phyloP scores from a whole-genome alignment of 2,888 invertebrate genomes.

The Rhingia rostrata region DNA sequence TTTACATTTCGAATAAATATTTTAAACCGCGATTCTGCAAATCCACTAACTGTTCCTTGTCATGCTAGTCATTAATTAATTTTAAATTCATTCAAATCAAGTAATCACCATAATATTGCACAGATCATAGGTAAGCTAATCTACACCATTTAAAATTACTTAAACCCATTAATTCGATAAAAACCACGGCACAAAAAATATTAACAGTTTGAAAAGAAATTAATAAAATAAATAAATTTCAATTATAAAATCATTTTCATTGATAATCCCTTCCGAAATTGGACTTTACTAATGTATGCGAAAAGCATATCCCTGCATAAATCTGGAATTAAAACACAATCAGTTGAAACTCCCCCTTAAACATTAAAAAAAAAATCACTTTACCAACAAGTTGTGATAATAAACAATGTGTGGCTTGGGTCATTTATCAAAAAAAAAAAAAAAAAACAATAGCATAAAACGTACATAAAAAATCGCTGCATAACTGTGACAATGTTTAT shows the following conservation, averaged over 20 bases:
- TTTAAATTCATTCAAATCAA: too few relatives aligned
- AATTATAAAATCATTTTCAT: constrained; percentile 30
- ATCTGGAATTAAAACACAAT: constrained; percentile 48
- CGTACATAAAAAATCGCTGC: constrained; percentile 3
- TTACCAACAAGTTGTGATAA: constrained; percentile 52
- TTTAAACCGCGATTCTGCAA: too few relatives aligned
- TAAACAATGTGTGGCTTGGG: constrained; percentile 38
- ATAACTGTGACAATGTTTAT: constrained; percentile 35
- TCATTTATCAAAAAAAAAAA: constrained; percentile 34
- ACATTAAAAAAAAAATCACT: background rate
- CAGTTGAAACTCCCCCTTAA: constrained; percentile 9
- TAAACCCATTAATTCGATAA: background rate
- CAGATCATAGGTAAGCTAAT: background rate
- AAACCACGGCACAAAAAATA: constrained; percentile 1
- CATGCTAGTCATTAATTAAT: too few relatives aligned
- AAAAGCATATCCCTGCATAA: constrained; percentile 9
- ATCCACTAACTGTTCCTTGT: too few relatives aligned
- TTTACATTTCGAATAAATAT: too few relatives aligned
- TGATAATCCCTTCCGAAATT: constrained; percentile 6
- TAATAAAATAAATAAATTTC: constrained; percentile 35
- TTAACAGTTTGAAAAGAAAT: constrained; percentile 24
- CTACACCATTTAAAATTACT: background rate
- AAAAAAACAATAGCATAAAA: constrained; percentile 1
- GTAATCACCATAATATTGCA: too few relatives aligned
- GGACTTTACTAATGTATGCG: constrained; percentile 13